These are phyloP conservation scores for Colostygia pectinataria DNA, from an alignment of 2,888 invertebrate genomes.

Conservation along the genomic window DNA sequence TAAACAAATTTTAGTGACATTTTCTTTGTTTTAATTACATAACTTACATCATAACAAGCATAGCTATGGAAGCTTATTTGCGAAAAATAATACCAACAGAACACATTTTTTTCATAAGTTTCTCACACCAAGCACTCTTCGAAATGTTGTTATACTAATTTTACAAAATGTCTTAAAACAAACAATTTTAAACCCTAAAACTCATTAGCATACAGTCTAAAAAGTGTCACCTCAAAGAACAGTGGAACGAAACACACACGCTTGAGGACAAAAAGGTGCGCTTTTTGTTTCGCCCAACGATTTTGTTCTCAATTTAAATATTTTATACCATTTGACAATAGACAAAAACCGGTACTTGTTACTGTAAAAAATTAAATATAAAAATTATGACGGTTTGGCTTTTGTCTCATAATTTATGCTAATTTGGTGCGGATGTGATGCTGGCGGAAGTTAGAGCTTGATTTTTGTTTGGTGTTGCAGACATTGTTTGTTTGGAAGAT, in stretches of 20 bases:
- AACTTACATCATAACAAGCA: too few species aligned
- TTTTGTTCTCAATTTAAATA: slow-evolving; percentile 80
- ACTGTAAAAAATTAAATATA: slow-evolving; percentile 81
- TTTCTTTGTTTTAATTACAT: too few species aligned
- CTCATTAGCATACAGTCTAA: neutral
- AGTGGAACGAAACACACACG: slow-evolving; percentile 46
- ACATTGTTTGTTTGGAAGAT: slow-evolving; percentile 35
- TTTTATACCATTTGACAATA: slow-evolving; percentile 77
- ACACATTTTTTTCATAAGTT: slow-evolving; percentile 8
- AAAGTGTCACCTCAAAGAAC: slow-evolving; percentile 27
- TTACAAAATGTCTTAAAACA: slow-evolving; percentile 34
- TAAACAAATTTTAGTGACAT: too few species aligned
- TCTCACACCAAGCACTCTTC: slow-evolving; percentile 30
- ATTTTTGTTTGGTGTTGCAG: slow-evolving; percentile 34
- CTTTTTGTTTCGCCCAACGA: slow-evolving; percentile 75
- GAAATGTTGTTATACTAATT: slow-evolving; percentile 58
- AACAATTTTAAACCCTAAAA: slow-evolving; percentile 21
- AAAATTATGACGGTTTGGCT: slow-evolving; percentile 76
- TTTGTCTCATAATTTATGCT: slow-evolving; percentile 77
- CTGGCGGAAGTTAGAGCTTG: slow-evolving; percentile 41
- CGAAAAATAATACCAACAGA: too few species aligned
- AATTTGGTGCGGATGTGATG: slow-evolving; percentile 66
- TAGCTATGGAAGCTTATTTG: too few species aligned
- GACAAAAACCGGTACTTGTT: slow-evolving; percentile 80
- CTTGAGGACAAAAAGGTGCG: slow-evolving; percentile 61